phyloP scores from a whole-genome alignment of 2,888 invertebrate species.

The Microdon myrmicae region DNA sequence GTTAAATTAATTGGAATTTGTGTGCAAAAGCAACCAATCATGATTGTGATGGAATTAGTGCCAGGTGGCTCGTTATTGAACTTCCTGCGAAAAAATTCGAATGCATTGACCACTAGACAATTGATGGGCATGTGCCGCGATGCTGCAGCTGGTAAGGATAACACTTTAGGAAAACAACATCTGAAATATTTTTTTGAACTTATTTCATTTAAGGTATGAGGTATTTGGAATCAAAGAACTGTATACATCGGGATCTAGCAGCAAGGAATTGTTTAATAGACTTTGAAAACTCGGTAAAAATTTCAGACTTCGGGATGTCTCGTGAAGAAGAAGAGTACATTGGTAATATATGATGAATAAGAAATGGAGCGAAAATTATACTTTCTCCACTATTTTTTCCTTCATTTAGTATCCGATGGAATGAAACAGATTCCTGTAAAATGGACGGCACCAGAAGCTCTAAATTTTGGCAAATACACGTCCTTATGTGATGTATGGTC shows the following conservation, averaged over 20 bases:
- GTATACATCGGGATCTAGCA: conserved; percentile 95
- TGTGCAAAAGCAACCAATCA: conserved; percentile 97
- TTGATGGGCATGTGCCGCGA: conserved; percentile 92
- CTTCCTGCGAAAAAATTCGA: conserved; percentile 83
- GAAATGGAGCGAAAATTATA: neutral
- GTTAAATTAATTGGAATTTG: conserved; percentile 97
- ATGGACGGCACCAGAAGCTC: conserved; percentile 97
- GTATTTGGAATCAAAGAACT: conserved; percentile 94
- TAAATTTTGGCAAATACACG: conserved; percentile 97
- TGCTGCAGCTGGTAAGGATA: conserved; percentile 80
- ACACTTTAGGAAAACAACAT: neutral
- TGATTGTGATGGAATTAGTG: conserved; percentile 99
- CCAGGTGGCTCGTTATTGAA: conserved; percentile 87
- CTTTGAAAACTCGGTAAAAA: conserved; percentile 89
- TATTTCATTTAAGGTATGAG: conserved; percentile 75
- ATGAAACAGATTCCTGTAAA: conserved; percentile 99
- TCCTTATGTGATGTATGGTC: conserved; percentile 97
- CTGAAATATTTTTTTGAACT: neutral
- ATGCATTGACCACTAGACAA: conserved; percentile 73
- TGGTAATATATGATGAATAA: conserved; percentile 55
- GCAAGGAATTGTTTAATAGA: conserved; percentile 87
- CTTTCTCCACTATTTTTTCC: neutral
- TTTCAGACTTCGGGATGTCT: conserved; percentile 98
- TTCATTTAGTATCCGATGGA: conserved; percentile 82
- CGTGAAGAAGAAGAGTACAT: conserved; percentile 96